Evolutionary conservation across 2,797 vertebrate species (phyloP).

Genomic region (Sternarchorhynchus goeldii): DNA sequence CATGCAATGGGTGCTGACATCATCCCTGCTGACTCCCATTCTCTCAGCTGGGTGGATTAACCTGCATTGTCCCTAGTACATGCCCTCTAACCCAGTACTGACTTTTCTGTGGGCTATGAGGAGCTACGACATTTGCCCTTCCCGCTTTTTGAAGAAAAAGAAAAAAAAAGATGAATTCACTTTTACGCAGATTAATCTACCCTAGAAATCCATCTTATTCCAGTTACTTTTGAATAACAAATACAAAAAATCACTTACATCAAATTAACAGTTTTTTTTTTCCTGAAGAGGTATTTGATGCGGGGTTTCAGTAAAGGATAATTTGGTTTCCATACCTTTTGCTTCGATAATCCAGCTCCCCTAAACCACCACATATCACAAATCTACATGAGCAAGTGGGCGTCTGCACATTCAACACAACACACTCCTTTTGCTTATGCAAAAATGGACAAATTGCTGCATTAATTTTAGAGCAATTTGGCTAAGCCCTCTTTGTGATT

Average conservation of each 20-base stretch:
- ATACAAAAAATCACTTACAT: slow-evolving; percentile 61
- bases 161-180: background rate
- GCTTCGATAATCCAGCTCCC: slow-evolving; percentile 51
- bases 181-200: slow-evolving; percentile 77
- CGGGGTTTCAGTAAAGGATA: slow-evolving; percentile 63
- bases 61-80: slow-evolving; percentile 60
- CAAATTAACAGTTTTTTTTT: slow-evolving; percentile 47
- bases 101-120: slow-evolving; percentile 49
- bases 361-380: slow-evolving; percentile 64
- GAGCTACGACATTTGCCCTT: slow-evolving; percentile 45
- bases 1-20: slow-evolving; percentile 68
- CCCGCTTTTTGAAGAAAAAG: background rate
- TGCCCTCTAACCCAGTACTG: slow-evolving; percentile 62
- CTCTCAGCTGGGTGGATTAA: slow-evolving; percentile 81
- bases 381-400: slow-evolving; percentile 67
- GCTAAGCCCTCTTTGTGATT: slow-evolving; percentile 39
- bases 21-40: slow-evolving; percentile 77
- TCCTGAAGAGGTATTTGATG: slow-evolving; percentile 62
- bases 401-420: slow-evolving; percentile 66
- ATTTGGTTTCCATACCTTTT: slow-evolving; percentile 49
- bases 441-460: slow-evolving; percentile 1
- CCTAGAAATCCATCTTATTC: slow-evolving; percentile 70
- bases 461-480: slow-evolving; percentile 37
- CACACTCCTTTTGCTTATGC: slow-evolving; percentile 23
- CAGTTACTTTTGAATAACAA: slow-evolving; percentile 56